Base-by-base conservation (phyloP, 1,140 invertebrate genomes). In the Tetramorium simillimum region DNA sequence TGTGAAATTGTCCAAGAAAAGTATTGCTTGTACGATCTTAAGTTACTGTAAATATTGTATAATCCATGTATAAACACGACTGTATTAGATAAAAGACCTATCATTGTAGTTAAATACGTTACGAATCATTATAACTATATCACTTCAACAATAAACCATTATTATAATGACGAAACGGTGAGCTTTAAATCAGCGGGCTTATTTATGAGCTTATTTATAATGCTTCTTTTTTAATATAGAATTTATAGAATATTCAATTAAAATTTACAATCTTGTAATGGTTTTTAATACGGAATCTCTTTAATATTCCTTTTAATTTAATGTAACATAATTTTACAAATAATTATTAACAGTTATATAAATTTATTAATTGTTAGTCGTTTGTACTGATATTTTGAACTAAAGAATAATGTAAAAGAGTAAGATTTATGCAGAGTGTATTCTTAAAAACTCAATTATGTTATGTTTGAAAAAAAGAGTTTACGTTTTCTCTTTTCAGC, bases 61-160 rank as follows among this genome's bases (percentile, higher is more conserved):
- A 95, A 95, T 95, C 93, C 93, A 92, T 95, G 95, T 95, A 95
- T 95, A 95, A 95, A 95, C 91, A 94, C 94, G 90, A 95, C 90
- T 95, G 91, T 93, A 93, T 90, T 94, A 95, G 91, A 91, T 94
- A 93, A 94, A 93, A 87, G 92, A 93, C 93, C 91, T 94, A 94
- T 94, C 92, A 95, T 93, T 94, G 93, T 95, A 95, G 94, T 93
- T 94, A 93, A 94, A 93, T 94, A 95, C 94, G 93, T 95, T 95
- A 95, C 92, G 93, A 93, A 95, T 94, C 93, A 95, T 95, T 95
- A 95, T 94, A 94, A 92, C 93, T 94, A 95, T 95, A 94, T 95
- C 93, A 95, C 93, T 95, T 94, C 93, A 95, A 94, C 92, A 95
- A 95, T 95, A 95, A 95, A 95, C 94, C 94, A 95, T 95, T 95